Evolutionary conservation across 1,140 invertebrate species (phyloP), one percentile per base, ranked within the genome.

Genomic region (Drosophila nannoptera): DNA sequence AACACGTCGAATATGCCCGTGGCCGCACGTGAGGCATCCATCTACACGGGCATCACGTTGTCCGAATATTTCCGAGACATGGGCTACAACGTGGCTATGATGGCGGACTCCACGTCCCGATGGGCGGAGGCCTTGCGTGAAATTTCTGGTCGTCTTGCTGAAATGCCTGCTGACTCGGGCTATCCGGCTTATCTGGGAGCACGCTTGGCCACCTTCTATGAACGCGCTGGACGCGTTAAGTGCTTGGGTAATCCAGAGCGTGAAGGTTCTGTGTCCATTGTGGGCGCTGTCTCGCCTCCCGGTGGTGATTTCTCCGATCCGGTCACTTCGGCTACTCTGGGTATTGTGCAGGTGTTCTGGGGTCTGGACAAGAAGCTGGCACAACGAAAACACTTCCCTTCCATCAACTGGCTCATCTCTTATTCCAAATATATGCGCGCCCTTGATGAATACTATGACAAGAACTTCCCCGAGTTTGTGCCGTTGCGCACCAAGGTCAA

Each of bases 1-100:
- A 99, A 99, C 91, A 99, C 99, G 32, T 99, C 98, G 58, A 99
- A 99, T 94, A 99, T 99, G 99, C 99, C 99, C 90, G 98, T 99
- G 50, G 99, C 99, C 90, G 99, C 99, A 91, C 95, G 99, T 91
- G 99, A 99, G 92, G 99, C 99, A 82, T 99, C 98, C 78, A 99
- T 99, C 90, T 99, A 99, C 89, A 99, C 99, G 0, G 96, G 97
- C 89, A 99, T 99, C 89, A 99, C 98, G 0, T 90, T 99, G 2
- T 98, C 97, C n/a, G 98, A 99, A 91, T 99, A 99, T 90, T 99
- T 99, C 93, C 92, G 95, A 87, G 98, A 99, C 90, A 99, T 99
- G 98, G 99, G 99, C 90, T 99, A 99, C 92, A 98, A 99, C 89
- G 98, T 99, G 38, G 98, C 98, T 52, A 99, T 99, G 99, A 99